Percentiles rank a stretch among this genome's conserved stretches.
These are phyloP conservation scores for Schizotus pectinicornis DNA, from an alignment of 2,888 invertebrate genomes.

Conservation along the genomic window DNA sequence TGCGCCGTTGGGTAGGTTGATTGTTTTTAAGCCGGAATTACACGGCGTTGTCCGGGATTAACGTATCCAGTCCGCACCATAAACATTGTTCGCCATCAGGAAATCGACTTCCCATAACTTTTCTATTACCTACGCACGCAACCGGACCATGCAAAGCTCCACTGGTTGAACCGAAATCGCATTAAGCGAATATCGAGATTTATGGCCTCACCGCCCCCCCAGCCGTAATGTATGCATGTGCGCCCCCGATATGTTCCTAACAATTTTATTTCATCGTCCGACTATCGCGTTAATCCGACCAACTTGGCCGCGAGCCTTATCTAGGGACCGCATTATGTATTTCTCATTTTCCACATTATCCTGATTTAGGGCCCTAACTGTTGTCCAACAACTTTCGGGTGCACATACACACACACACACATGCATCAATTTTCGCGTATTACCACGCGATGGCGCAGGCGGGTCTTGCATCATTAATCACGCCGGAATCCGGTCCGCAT, in stretches of 20 bases:
- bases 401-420: slow-evolving; percentile 33
- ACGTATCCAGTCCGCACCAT: slow-evolving; percentile 23
- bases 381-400: slow-evolving; percentile 46
- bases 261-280: slow-evolving; percentile 1
- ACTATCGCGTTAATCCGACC: neutral
- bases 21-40: neutral
- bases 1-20: too few relatives aligned
- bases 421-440: slow-evolving; percentile 36
- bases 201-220: slow-evolving; percentile 27
- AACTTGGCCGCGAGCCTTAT: neutral
- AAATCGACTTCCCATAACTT: slow-evolving; percentile 43
- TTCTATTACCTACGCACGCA: slow-evolving; percentile 35
- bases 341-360: slow-evolving; percentile 49
- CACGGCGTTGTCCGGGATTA: slow-evolving; percentile 4
- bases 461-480: slow-evolving; percentile 41
- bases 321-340: slow-evolving; percentile 13
- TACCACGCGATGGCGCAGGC: slow-evolving; percentile 37
- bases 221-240: slow-evolving; percentile 3
- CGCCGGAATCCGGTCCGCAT: slow-evolving; percentile 44
- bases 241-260: neutral
- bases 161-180: slow-evolving; percentile 45
- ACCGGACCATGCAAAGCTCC: slow-evolving; percentile 29
- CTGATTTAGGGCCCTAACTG: slow-evolving; percentile 48
- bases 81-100: slow-evolving; percentile 31
- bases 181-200: slow-evolving; percentile 44